Base-by-base conservation (phyloP, 2,113 vertebrate species). In the Leucopsar rothschildi region DNA sequence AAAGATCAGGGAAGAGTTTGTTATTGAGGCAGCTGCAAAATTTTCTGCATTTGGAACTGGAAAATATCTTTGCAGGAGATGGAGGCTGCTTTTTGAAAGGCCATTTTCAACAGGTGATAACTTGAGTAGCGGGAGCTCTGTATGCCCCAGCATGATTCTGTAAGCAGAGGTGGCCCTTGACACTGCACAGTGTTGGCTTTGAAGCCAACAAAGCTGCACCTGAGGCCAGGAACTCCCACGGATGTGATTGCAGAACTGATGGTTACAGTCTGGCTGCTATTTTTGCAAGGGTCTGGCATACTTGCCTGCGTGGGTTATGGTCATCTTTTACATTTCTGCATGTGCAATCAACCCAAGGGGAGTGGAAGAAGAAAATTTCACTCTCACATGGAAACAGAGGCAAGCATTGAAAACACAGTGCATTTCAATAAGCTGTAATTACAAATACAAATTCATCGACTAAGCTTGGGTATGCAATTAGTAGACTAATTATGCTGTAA, bases 391-490 rank as follows among this genome's bases (percentile, higher is more conserved):
- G 63, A 95, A 96, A 88, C 25, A 92, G n/a, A 61, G 59, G 35
- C 52, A 82, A 71, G 35, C 35, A 91, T 56, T 88, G 37, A 45
- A 92, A 96, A 81, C 25, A n/a, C 45, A 61, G 23, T 81, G 40
- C 86, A 85, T 95, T 96, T 97, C 82, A 92, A 72, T 90, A 95
- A 94, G 82, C 71, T 37, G 61, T 80, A 90, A 97, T 91, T 87
- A 91, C 53, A 91, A 47, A 73, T 72, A 84, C 49, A 94, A 95
- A 93, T 90, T 80, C 53, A 86, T 83, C 52, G 40, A 84, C 88
- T 92, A 88, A 95, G 86, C 92, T 82, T 94, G 88, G 72, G 33
- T 69, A 91, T 66, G 52, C 53, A 95, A 52, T 93, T 88, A 95
- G 90, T 88, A 23, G 70, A 37, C 40, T 88, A 94, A 94, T 97